These are phyloP conservation scores for Euura saliciscinereae DNA, from an alignment of 1,140 invertebrate species.

Conservation along the genomic window DNA sequence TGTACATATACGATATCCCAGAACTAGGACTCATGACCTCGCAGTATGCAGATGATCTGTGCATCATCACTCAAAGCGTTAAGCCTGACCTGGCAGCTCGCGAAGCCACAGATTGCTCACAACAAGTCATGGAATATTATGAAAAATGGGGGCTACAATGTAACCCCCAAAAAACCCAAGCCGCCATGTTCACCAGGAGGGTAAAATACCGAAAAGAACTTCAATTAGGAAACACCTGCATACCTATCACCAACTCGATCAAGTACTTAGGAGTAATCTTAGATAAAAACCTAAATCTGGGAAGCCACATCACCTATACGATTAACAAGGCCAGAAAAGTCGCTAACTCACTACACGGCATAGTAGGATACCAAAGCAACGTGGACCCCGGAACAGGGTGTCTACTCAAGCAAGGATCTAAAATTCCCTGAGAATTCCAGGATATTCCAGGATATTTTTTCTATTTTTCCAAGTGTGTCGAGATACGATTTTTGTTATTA, in stretches of 20 bases:
- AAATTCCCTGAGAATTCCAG: no score
- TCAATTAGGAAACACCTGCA: neutral
- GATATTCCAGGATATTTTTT: no score
- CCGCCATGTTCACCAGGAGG: neutral
- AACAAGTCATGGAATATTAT: conserved; percentile 7
- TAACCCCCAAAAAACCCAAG: neutral
- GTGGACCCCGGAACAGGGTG: neutral
- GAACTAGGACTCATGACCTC: neutral
- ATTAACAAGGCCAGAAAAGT: neutral
- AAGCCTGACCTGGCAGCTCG: neutral
- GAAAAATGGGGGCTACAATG: conserved; percentile 3
- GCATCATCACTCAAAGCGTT: neutral
- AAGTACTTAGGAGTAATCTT: conserved; percentile 3
- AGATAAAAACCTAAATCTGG: neutral
- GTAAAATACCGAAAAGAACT: neutral
- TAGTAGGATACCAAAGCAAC: conserved; percentile 13
- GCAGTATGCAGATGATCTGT: neutral
- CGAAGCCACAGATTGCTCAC: neutral
- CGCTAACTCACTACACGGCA: conserved; percentile 8
- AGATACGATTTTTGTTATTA: no score
- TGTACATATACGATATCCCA: neutral
- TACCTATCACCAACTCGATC: neutral
- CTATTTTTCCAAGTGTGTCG: no score
- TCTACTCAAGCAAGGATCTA: no score
- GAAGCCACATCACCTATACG: neutral